These are phyloP conservation scores for Aurelia coerulea DNA, from an alignment of 30 jellyfish, hydroid and myxozoan genomes.

Conservation along the genomic window DNA sequence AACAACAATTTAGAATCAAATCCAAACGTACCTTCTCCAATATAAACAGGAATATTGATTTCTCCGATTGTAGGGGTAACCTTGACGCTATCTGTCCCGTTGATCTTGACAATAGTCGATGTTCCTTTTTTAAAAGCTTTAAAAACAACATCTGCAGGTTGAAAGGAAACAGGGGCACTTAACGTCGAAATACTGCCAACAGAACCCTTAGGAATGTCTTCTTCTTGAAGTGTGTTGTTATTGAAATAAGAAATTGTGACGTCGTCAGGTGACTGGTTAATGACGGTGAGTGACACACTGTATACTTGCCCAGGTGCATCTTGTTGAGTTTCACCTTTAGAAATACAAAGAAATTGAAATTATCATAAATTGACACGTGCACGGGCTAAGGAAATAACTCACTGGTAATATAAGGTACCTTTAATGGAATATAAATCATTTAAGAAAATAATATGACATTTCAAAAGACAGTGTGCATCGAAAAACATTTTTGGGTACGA, in stretches of 20 bases:
- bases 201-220: constrained; percentile 17
- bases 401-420: no score
- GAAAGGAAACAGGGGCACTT: background rate
- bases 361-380: no score
- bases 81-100: constrained; percentile 24
- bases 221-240: constrained; percentile 27
- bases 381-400: no score
- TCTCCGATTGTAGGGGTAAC: constrained; percentile 26
- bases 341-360: no score
- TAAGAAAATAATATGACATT: no score
- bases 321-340: no score
- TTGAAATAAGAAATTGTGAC: constrained; percentile 43
- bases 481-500: no score
- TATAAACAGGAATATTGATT: constrained; percentile 3
- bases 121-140: constrained; percentile 66
- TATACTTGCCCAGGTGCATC: constrained; percentile 11
- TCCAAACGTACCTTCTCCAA: constrained; percentile 18
- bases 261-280: constrained; percentile 45
- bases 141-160: constrained; percentile 27
- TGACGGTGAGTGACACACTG: constrained; percentile 44
- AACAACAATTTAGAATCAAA: no score
- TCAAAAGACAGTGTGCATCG: no score
- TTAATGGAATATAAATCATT: no score
- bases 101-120: constrained; percentile 14
- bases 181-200: constrained; percentile 28